Conservation (phyloP, 1,140 invertebrate genomes). For the Drosophila bocki region DNA sequence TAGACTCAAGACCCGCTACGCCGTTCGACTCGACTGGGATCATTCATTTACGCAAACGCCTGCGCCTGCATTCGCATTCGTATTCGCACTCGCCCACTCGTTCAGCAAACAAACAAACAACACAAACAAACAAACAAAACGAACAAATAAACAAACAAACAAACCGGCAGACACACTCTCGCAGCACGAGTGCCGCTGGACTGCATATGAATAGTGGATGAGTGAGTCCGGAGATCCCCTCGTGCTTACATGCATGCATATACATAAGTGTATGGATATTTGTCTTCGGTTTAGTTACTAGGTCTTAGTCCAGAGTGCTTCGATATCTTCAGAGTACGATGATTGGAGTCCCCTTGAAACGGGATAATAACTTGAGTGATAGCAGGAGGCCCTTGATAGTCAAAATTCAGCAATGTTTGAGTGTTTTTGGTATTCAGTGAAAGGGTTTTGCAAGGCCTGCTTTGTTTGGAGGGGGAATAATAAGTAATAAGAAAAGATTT, state of each 20-base stretch:
- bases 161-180: slow-evolving; percentile 30
- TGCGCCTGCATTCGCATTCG: slow-evolving; percentile 34
- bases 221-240: slow-evolving; percentile 15
- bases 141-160: slow-evolving; percentile 31
- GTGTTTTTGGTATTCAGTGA: neutral
- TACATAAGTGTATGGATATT: neutral
- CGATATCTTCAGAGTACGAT: slow-evolving; percentile 19
- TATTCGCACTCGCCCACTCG: slow-evolving; percentile 60
- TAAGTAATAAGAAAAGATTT: neutral
- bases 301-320: slow-evolving; percentile 14
- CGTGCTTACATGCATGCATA: slow-evolving; percentile 3
- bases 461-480: neutral
- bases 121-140: slow-evolving; percentile 22
- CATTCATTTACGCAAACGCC: slow-evolving; percentile 78
- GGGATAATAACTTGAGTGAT: slow-evolving; percentile 4
- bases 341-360: neutral
- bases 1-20: slow-evolving; percentile 22
- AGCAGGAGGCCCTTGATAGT: neutral
- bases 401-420: neutral
- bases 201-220: slow-evolving; percentile 77
- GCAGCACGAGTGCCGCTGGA: slow-evolving; percentile 46
- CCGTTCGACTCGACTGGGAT: slow-evolving; percentile 50
- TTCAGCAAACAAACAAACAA: slow-evolving; percentile 52
- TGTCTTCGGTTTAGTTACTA: slow-evolving; percentile 50
- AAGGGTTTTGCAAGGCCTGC: neutral